A percentile compares a stretch with the other conserved stretches of the same genome.
These are phyloP conservation scores for Ammodytes dubius DNA, from an alignment of 2,113 vertebrate genomes.

Conservation along the genomic window DNA sequence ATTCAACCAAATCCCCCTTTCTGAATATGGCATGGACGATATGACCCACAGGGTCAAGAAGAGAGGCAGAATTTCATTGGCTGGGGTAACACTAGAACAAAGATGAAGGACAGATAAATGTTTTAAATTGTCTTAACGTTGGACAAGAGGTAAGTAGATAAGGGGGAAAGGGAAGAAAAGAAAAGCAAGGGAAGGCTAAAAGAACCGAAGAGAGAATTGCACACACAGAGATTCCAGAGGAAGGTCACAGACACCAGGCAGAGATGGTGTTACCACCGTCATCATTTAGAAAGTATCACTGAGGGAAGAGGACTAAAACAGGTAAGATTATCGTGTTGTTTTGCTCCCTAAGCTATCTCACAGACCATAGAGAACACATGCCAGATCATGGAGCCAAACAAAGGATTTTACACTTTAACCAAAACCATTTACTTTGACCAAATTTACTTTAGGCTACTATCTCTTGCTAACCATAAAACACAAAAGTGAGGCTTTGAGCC, in stretches of 20 bases:
- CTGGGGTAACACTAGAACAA: not conserved
- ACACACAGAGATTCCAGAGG: slow-evolving; percentile 28
- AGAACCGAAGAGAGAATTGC: not conserved
- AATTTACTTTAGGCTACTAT: too few relatives aligned
- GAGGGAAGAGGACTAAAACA: slow-evolving; percentile 23
- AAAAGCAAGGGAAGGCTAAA: slow-evolving; percentile 26
- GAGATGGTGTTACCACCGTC: slow-evolving; percentile 28
- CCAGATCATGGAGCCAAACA: not conserved
- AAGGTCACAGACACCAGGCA: slow-evolving; percentile 42
- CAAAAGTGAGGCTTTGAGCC: too few relatives aligned
- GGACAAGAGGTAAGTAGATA: not conserved
- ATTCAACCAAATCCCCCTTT: slow-evolving; percentile 52
- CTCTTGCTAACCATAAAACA: too few relatives aligned
- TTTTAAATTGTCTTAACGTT: not conserved
- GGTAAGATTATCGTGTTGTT: slow-evolving; percentile 3
- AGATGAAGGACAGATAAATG: slow-evolving; percentile 11
- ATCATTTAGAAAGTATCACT: slow-evolving; percentile 22
- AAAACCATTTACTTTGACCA: too few relatives aligned
- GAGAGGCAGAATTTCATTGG: slow-evolving; percentile 13
- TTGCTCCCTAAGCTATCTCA: not conserved
- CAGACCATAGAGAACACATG: not conserved
- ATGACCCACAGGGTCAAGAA: slow-evolving; percentile 26
- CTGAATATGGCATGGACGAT: slow-evolving; percentile 14
- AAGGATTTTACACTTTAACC: not conserved
- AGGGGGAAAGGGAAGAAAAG: not conserved